Conservation (phyloP, 53 echinoderm and acorn worm species). For the Apostichopus leukothele region DNA sequence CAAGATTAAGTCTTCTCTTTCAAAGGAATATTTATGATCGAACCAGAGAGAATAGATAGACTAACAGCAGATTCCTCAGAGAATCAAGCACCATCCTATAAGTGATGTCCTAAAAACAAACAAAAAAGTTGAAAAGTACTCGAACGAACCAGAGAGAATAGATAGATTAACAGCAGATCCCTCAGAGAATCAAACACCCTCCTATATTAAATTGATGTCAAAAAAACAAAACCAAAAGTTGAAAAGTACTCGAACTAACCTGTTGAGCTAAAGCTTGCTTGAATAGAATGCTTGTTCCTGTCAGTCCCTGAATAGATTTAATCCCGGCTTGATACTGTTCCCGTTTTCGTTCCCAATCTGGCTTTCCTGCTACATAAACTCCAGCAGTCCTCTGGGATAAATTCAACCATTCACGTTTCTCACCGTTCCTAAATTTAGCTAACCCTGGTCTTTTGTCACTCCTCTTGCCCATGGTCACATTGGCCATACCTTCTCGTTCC, state of each 20-base stretch:
- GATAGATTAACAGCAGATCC: too few relatives aligned
- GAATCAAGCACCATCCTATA: too few relatives aligned
- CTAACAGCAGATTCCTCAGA: too few relatives aligned
- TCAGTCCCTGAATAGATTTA: slow-evolving; percentile 21
- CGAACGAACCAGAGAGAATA: not conserved
- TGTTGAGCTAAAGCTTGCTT: slow-evolving; percentile 27
- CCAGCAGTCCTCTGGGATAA: not conserved
- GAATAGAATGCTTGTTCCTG: slow-evolving; percentile 25
- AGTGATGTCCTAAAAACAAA: too few relatives aligned
- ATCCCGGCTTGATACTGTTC: slow-evolving; percentile 7
- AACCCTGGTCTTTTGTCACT: not conserved
- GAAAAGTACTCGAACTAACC: not conserved
- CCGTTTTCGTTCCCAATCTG: not conserved
- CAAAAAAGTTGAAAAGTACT: too few relatives aligned
- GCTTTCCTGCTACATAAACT: not conserved
- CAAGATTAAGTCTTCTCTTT: too few relatives aligned
- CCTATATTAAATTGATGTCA: too few relatives aligned
- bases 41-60: too few relatives aligned
- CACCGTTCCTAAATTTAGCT: not conserved
- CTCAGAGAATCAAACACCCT: too few relatives aligned
- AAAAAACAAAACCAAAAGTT: too few relatives aligned
- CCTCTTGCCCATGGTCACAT: not conserved
- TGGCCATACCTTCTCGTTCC: not conserved
- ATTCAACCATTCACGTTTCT: not conserved
- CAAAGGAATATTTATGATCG: too few relatives aligned